Base-by-base conservation (phyloP, 2,113 vertebrate genomes). In the Grallaria varia region DNA sequence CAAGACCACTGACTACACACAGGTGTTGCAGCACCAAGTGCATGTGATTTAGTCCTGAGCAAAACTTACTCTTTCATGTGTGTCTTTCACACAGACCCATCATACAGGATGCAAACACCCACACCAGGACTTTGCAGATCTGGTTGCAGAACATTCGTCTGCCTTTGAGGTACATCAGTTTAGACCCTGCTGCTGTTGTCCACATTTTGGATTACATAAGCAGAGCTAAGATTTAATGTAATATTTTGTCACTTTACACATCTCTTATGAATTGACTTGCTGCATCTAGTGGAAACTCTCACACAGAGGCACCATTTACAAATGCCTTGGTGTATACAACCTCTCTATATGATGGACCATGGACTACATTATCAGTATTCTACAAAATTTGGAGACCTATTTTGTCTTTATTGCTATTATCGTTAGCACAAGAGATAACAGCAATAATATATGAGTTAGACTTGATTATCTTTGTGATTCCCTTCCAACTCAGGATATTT, bases 11-110 rank as follows among this genome's bases (percentile, higher is more conserved):
- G 0, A 6, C 19, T 55, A 17, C 21, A 33, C 12, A 31, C 23
- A 35, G 33, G 9, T 59, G 33, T 63, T 87, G 13, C 19, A 42
- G 9, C 14, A 69, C 12, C 18, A 71, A 30, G 14, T 1, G 8
- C 15, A 16, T 1, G 0, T 35, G 25, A 62, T 58, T 77, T 39
- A 69, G 10, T 10, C 17, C 12, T 7, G 7, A 0, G 0, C 1
- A 2, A 42, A 58, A 53, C 6, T 86, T 23, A 8, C 40, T 22
- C 28, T 42, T 16, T 40, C 25, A 17, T 4, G 17, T 64, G 14
- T 73, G 47, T 17, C 35, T 50, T 69, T 67, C 73, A 55, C 28
- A 6, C 0, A 12, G 9, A 21, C 42, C 23, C n/a, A 37, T 58
- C 28, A 58, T n/a, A 3, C 0, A 28, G 6, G 19, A 28, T 53